These are phyloP conservation scores for Pachypanchax playfairii DNA, from an alignment of 2,113 vertebrate species.

Conservation along the genomic window DNA sequence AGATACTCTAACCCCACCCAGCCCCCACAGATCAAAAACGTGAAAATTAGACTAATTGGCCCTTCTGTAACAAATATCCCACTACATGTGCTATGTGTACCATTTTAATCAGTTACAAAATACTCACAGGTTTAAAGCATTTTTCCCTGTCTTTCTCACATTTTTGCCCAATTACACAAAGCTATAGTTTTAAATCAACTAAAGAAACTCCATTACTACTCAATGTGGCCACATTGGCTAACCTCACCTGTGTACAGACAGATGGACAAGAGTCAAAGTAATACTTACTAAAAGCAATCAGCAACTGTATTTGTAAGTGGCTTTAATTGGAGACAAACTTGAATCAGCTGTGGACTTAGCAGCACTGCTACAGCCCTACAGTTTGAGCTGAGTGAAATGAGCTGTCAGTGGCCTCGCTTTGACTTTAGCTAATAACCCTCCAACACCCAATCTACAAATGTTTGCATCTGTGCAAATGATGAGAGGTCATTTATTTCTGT, in stretches of 20 bases:
- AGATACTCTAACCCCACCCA: too few relatives aligned
- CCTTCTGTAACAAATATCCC: too few relatives aligned
- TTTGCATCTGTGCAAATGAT: constrained; percentile 12
- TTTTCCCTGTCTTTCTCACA: background rate
- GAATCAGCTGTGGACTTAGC: background rate
- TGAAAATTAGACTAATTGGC: too few relatives aligned
- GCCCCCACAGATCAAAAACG: too few relatives aligned
- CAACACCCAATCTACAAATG: background rate
- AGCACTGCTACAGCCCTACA: background rate
- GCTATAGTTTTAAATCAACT: background rate
- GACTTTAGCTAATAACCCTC: constrained; percentile 4
- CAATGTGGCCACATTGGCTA: background rate
- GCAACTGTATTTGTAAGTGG: background rate
- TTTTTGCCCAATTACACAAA: background rate
- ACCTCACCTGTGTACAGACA: background rate
- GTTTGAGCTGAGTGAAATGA: background rate
- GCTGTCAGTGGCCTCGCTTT: constrained; percentile 8
- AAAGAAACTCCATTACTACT: background rate
- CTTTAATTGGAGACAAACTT: background rate
- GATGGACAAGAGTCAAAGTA: background rate
- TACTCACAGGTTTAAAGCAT: too few relatives aligned
- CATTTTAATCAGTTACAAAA: background rate
- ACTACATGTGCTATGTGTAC: too few relatives aligned
- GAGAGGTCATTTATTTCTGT: constrained; percentile 33
- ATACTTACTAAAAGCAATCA: background rate